Evolutionary conservation across 2,888 invertebrate genomes (phyloP).

Genomic region (Clostera curtula): DNA sequence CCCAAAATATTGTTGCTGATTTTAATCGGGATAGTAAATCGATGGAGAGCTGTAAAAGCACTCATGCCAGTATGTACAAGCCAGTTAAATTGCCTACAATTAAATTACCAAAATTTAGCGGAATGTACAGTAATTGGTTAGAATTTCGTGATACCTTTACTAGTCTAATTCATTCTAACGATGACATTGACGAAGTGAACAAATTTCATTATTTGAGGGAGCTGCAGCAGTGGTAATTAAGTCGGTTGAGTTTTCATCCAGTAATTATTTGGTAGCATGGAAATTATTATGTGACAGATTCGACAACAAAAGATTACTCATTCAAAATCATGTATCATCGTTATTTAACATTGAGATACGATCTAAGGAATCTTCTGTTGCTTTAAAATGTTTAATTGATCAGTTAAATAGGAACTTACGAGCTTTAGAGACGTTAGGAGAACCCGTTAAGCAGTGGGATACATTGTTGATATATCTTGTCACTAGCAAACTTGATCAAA

Average conservation of each 20-base stretch:
- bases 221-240: constrained; percentile 16
- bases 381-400: constrained; percentile 15
- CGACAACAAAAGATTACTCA: constrained; percentile 16
- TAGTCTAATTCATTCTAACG: constrained; percentile 18
- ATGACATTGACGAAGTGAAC: constrained; percentile 18
- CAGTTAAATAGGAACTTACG: constrained; percentile 18
- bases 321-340: constrained; percentile 17
- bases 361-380: constrained; percentile 13
- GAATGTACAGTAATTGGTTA: constrained; percentile 17
- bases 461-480: constrained; percentile 21
- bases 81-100: constrained; percentile 18
- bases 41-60: constrained; percentile 1
- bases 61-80: constrained; percentile 1
- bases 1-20: constrained; percentile 1
- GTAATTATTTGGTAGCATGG: constrained; percentile 18
- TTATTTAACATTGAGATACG: constrained; percentile 13
- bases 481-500: constrained; percentile 17
- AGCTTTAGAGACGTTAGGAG: constrained; percentile 14
- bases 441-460: constrained; percentile 18
- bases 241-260: constrained; percentile 13
- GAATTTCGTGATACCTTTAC: constrained; percentile 20
- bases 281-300: constrained; percentile 16
- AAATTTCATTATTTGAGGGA: constrained; percentile 21
- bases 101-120: constrained; percentile 18
- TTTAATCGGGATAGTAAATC: constrained; percentile 3